These are phyloP conservation scores for Esox masquinongy DNA, from an alignment of 2,797 vertebrate species.

Conservation along the genomic window DNA sequence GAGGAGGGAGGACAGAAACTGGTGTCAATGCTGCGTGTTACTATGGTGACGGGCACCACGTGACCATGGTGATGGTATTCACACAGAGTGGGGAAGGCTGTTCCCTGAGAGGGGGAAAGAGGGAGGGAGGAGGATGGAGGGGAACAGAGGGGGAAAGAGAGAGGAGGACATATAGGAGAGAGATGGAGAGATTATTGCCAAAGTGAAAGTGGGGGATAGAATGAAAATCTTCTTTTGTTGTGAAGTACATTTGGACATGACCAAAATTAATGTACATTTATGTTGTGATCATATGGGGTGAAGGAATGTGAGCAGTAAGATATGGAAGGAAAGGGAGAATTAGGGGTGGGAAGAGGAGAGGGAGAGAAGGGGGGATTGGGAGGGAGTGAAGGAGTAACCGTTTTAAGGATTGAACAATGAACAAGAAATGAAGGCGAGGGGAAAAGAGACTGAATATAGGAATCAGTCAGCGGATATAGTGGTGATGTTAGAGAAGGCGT, in stretches of 20 bases:
- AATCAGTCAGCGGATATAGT: too few species aligned
- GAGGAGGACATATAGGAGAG: background rate
- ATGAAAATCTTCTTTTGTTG: too few species aligned
- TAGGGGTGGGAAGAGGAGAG: background rate
- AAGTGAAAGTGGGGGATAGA: too few species aligned
- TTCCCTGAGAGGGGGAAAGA: background rate
- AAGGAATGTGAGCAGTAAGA: background rate
- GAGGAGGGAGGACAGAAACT: background rate
- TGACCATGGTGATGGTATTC: constrained; percentile 46
- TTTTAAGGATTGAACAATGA: too few species aligned
- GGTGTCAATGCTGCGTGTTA: constrained; percentile 40
- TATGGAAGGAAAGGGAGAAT: background rate
- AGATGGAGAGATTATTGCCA: constrained; percentile 7
- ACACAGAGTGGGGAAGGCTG: constrained; percentile 34
- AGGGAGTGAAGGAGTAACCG: background rate
- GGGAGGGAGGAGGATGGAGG: background rate
- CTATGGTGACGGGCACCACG: constrained; percentile 46
- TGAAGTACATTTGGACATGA: too few species aligned
- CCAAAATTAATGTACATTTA: too few species aligned
- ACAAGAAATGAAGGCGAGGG: too few species aligned
- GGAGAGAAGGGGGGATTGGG: background rate
- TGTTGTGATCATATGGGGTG: background rate
- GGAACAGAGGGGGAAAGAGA: background rate
- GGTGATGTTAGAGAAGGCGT: too few species aligned
- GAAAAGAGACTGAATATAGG: too few species aligned